Evolutionary conservation across 1,140 invertebrate genomes (phyloP).

Genomic region (Eupeodes corollae): DNA sequence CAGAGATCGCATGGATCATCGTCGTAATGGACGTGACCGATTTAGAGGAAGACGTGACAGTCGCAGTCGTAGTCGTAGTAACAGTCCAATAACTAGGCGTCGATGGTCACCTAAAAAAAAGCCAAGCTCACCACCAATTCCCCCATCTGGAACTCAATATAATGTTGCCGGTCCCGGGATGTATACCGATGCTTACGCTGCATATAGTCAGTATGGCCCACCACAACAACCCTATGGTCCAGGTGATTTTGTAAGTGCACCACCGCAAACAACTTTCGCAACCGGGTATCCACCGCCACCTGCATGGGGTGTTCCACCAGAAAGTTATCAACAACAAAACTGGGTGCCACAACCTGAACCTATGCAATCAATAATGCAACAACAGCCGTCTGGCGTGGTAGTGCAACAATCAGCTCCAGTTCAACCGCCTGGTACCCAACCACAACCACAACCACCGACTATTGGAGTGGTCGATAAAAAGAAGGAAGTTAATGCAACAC

Average conservation of each 20-base stretch:
- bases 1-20: conserved; percentile 9
- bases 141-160: conserved; percentile 13
- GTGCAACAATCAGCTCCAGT: background rate
- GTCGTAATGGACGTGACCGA: conserved; percentile 9
- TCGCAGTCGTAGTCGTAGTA: conserved; percentile 18
- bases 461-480: background rate
- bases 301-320: conserved; percentile 6
- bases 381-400: background rate
- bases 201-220: conserved; percentile 7
- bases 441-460: background rate
- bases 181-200: conserved; percentile 8
- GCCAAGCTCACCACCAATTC: conserved; percentile 23
- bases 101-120: conserved; percentile 33
- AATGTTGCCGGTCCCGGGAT: conserved; percentile 20
- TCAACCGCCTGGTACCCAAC: background rate
- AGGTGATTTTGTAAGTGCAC: conserved; percentile 20
- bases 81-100: conserved; percentile 15
- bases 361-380: background rate
- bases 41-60: conserved; percentile 20
- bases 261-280: conserved; percentile 15
- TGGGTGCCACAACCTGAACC: conserved; percentile 5
- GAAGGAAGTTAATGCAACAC: conserved; percentile 5
- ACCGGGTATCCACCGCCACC: conserved; percentile 1
- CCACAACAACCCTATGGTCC: conserved; percentile 15
- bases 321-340: conserved; percentile 3